A percentile compares a stretch with the other conserved stretches of the same genome.
Conservation (phyloP, 1,140 invertebrate genomes). For the Panulirus ornatus region DNA sequence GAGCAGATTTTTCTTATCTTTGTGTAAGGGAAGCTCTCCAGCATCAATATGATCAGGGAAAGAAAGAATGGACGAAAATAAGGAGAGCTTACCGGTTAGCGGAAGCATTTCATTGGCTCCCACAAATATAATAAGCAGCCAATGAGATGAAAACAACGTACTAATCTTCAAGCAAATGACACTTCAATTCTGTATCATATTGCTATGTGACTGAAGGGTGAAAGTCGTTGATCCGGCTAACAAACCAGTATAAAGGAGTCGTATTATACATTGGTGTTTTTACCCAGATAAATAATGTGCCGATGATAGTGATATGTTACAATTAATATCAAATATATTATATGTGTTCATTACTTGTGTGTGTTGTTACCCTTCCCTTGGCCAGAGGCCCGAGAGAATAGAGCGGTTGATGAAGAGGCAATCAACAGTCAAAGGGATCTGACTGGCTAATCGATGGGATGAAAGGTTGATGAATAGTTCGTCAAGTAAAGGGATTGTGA, state of each 20-base stretch:
- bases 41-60: too few relatives aligned
- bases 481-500: background rate
- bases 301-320: constrained; percentile 69
- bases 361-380: constrained; percentile 12
- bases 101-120: background rate
- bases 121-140: background rate
- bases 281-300: constrained; percentile 65
- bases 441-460: background rate
- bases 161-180: too few relatives aligned
- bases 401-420: background rate
- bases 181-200: background rate
- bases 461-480: constrained; percentile 19
- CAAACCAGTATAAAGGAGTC: constrained; percentile 60
- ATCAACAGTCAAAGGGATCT: background rate
- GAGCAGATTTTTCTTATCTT: constrained; percentile 16
- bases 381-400: background rate
- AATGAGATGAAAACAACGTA: too few relatives aligned
- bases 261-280: constrained; percentile 70
- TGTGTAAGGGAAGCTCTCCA: constrained; percentile 39
- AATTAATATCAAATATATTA: constrained; percentile 70
- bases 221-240: constrained; percentile 48
- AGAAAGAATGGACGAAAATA: too few relatives aligned
- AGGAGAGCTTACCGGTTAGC: too few relatives aligned
- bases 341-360: constrained; percentile 66
- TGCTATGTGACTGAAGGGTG: constrained; percentile 26